phyloP scores from a whole-genome alignment of 2,888 invertebrate genomes.

The Cantharis rustica region DNA sequence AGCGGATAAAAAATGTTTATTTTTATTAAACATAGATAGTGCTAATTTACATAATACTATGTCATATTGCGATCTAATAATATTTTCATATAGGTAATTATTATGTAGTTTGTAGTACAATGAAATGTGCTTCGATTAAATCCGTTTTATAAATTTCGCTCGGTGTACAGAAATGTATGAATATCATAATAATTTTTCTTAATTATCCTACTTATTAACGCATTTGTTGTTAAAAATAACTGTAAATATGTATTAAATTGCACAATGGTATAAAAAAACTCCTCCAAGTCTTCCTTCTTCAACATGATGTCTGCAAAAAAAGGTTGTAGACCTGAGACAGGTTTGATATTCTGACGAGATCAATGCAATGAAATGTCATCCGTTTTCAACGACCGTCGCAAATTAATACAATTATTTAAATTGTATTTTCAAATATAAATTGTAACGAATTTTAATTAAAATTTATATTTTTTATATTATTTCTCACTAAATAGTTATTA shows the following conservation, averaged over 20 bases:
- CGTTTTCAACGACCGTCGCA: background rate
- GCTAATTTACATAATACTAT: too few species aligned
- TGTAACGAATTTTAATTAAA: background rate
- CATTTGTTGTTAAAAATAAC: background rate
- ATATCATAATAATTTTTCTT: background rate
- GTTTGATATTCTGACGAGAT: background rate
- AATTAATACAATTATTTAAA: background rate
- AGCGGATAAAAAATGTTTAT: too few species aligned
- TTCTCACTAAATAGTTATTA: too few species aligned
- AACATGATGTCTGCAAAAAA: background rate
- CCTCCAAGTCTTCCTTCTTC: background rate
- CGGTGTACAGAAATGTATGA: background rate
- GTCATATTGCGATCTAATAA: too few species aligned
- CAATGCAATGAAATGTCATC: background rate
- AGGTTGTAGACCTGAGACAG: background rate
- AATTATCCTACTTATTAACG: background rate
- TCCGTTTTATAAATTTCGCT: too few species aligned
- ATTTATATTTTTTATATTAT: background rate
- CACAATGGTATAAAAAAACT: background rate
- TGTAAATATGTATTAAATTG: background rate
- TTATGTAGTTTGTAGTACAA: too few species aligned
- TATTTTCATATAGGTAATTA: too few species aligned
- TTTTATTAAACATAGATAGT: too few species aligned
- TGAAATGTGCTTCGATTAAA: too few species aligned
- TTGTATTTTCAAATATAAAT: background rate